phyloP scores from a whole-genome alignment of 1,140 invertebrate genomes.

The Listronotus oregonensis region DNA sequence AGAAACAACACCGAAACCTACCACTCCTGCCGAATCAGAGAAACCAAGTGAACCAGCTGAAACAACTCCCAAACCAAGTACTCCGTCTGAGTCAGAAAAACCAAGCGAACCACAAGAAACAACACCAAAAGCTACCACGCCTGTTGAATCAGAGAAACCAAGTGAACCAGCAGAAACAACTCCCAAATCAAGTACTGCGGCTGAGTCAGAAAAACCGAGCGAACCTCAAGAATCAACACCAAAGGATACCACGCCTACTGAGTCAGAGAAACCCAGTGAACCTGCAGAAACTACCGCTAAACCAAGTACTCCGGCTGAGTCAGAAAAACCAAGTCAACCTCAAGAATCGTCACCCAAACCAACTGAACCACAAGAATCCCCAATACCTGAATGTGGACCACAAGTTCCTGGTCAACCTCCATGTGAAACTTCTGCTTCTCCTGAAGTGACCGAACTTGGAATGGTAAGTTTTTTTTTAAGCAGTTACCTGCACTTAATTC shows the following conservation, averaged over 20 bases:
- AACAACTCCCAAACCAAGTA: no score
- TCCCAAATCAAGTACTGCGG: constrained; percentile 1
- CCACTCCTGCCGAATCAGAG: neutral
- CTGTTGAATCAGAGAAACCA: no score
- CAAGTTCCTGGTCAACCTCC: neutral
- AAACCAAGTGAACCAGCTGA: no score
- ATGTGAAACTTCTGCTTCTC: constrained; percentile 4
- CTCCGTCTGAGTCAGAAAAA: no score
- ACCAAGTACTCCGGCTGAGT: neutral
- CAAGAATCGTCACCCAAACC: constrained; percentile 1
- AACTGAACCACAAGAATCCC: neutral
- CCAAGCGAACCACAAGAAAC: no score
- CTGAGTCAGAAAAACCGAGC: constrained; percentile 3
- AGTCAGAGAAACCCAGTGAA: constrained; percentile 2
- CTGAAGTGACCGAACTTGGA: neutral
- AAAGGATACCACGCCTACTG: neutral
- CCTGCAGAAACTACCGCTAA: neutral
- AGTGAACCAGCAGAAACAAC: constrained; percentile 2
- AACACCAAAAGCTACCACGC: no score
- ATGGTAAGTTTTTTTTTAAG: neutral
- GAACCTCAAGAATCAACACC: constrained; percentile 6
- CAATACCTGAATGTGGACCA: neutral
- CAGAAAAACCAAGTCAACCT: constrained; percentile 13
- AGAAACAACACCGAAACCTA: neutral
- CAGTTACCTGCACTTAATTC: neutral